A percentile compares a stretch with the other conserved stretches of the same genome.
These are phyloP conservation scores for Sesamia inferens DNA, from an alignment of 2,888 invertebrate genomes.

Conservation along the genomic window DNA sequence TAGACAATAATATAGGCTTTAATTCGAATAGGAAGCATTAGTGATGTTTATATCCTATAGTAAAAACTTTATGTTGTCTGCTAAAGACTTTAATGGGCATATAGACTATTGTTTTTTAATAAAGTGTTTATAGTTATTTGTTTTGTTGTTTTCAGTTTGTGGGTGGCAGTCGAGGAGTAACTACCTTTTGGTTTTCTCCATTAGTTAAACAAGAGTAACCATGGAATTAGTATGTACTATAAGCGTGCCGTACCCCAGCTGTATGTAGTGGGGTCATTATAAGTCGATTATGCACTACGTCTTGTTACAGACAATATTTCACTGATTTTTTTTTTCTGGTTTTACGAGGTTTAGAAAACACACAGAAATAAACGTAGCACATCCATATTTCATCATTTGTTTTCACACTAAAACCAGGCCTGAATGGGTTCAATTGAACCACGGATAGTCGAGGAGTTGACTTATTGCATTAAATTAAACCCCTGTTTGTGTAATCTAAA, in stretches of 20 bases:
- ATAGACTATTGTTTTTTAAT: constrained; percentile 27
- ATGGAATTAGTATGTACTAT: background rate
- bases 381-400: constrained; percentile 22
- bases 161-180: constrained; percentile 24
- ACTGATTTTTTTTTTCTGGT: background rate
- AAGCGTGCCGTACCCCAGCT: too few species aligned
- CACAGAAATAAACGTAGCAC: constrained; percentile 24
- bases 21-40: constrained; percentile 51
- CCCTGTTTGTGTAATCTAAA: constrained; percentile 43
- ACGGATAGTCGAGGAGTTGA: constrained; percentile 22
- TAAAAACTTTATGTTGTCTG: constrained; percentile 37
- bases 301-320: constrained; percentile 1
- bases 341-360: background rate
- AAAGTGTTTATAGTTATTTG: constrained; percentile 6
- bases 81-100: constrained; percentile 32
- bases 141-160: constrained; percentile 6
- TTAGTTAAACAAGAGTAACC: too few species aligned
- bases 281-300: background rate
- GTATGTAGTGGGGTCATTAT: background rate
- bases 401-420: constrained; percentile 42
- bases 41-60: constrained; percentile 38
- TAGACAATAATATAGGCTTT: constrained; percentile 49
- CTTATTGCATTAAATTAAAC: constrained; percentile 57
- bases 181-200: too few species aligned
- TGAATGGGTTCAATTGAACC: constrained; percentile 49